phyloP scores from a whole-genome alignment of 2,113 vertebrate species.

The human region GRCh38 chr1:143889501-143890000 shows the following conservation, averaged over 20 bases:
- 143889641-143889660: neutral
- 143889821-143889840: no score
- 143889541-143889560: conserved; percentile 14
- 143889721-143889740: no score
- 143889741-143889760: no score
- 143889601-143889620: neutral
- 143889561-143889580: neutral
- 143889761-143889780: no score
- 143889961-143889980: neutral
- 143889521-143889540: neutral
- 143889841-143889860: no score
- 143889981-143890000: neutral
- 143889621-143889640: neutral
- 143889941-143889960: neutral
- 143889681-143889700: no score
- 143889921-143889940: neutral
- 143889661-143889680: conserved; percentile 8
- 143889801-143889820: no score
- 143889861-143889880: no score
- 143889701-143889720: no score
- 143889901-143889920: no score
- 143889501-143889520: neutral
- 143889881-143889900: no score
- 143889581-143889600: neutral
- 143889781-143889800: no score